Percentiles rank a stretch among this genome's conserved stretches.
These are phyloP conservation scores for Mizuhopecten yessoensis DNA, from an alignment of 1,140 invertebrate genomes.

Conservation along the genomic window DNA sequence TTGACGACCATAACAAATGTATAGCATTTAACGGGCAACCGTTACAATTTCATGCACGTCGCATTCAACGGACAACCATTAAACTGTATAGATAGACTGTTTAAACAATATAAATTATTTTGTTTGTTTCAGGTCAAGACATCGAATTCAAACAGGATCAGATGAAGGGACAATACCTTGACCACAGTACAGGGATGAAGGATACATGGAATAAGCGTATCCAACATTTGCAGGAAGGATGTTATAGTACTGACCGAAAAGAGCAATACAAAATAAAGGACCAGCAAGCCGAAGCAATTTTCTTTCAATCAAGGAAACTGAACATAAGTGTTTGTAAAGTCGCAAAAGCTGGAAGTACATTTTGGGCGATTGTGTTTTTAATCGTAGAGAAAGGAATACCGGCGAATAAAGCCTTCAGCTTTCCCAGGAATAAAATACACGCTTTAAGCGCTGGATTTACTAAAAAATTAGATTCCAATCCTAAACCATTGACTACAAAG, in stretches of 20 bases:
- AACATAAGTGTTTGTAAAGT: conserved; percentile 3
- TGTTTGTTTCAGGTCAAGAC: not conserved
- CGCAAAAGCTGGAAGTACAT: conserved; percentile 1
- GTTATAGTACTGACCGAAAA: not conserved
- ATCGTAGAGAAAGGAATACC: not conserved
- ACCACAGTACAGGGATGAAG: not conserved
- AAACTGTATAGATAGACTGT: not conserved
- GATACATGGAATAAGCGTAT: not conserved
- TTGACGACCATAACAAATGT: no score
- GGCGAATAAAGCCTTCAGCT: not conserved
- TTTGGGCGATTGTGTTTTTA: not conserved
- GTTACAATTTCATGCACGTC: no score
- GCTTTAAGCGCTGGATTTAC: not conserved
- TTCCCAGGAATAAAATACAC: not conserved
- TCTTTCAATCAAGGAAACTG: not conserved
- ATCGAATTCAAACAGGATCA: not conserved
- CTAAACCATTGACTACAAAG: not conserved
- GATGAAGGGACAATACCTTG: not conserved
- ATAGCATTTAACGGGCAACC: no score
- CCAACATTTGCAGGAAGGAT: not conserved
- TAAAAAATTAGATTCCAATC: not conserved
- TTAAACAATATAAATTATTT: not conserved
- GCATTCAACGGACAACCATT: no score
- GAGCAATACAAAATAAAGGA: not conserved
- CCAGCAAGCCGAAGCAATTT: not conserved